Evolutionary conservation across 2,888 invertebrate species (phyloP).

Genomic region (Conchocele bisecta): DNA sequence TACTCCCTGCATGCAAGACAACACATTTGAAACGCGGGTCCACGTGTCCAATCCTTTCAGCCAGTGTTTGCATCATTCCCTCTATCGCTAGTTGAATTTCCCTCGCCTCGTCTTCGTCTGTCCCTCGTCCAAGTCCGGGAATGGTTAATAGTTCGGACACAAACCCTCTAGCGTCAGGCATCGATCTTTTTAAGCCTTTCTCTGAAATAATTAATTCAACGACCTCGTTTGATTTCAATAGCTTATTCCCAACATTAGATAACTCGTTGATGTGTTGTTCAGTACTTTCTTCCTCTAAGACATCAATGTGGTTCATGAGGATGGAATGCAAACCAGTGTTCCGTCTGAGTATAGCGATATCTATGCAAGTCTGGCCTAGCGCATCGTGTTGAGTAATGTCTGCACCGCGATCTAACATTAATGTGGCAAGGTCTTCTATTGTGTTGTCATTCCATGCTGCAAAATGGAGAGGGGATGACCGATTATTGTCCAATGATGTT

Average conservation of each 20-base stretch:
- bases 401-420: constrained; percentile 21
- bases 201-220: too few species aligned
- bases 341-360: constrained; percentile 14
- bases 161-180: neutral
- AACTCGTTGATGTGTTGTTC: constrained; percentile 2
- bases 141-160: constrained; percentile 7
- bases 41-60: constrained; percentile 9
- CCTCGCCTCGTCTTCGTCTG: constrained; percentile 26
- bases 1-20: constrained; percentile 44
- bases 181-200: neutral
- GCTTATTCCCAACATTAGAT: constrained; percentile 19
- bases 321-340: too few species aligned
- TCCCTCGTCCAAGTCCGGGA: constrained; percentile 17
- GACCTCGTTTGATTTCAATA: constrained; percentile 3
- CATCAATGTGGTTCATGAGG: neutral
- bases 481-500: constrained; percentile 17
- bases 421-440: constrained; percentile 8
- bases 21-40: constrained; percentile 37
- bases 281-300: too few species aligned
- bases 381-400: constrained; percentile 13
- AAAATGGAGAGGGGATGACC: constrained; percentile 38
- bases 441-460: constrained; percentile 34
- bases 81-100: constrained; percentile 42
- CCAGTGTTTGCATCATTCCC: constrained; percentile 22
- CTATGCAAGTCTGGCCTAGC: constrained; percentile 13